These are phyloP conservation scores for Apteryx mantelli DNA, from an alignment of 2,113 vertebrate species.

Conservation along the genomic window DNA sequence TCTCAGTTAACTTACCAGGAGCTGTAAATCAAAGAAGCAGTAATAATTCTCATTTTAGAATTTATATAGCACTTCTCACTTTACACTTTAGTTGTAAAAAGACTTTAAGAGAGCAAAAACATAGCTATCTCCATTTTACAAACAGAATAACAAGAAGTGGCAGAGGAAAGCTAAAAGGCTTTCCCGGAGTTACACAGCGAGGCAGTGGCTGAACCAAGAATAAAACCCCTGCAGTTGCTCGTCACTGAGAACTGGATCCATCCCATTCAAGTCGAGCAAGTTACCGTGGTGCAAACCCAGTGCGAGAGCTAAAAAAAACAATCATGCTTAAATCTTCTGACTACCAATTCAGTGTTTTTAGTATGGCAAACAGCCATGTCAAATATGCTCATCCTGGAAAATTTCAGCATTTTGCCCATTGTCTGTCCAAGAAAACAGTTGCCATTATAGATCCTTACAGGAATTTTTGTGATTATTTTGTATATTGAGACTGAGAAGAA, in stretches of 20 bases:
- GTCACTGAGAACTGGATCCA: neutral
- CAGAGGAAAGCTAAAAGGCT: constrained; percentile 13
- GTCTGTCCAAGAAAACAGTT: neutral
- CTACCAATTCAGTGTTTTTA: neutral
- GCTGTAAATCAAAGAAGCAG: neutral
- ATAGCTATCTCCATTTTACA: neutral
- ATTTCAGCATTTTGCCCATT: neutral
- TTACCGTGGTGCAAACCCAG: constrained; percentile 22
- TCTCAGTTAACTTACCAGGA: neutral
- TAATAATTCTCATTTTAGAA: neutral
- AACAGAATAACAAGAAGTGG: neutral
- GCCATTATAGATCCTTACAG: neutral
- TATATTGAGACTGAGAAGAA: neutral
- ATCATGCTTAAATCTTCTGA: constrained; percentile 20
- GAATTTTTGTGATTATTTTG: neutral
- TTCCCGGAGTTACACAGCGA: neutral
- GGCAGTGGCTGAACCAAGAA: neutral
- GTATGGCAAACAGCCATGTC: neutral
- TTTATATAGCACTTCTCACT: neutral
- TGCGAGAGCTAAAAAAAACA: constrained; percentile 3
- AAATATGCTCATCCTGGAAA: neutral
- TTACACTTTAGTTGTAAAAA: neutral
- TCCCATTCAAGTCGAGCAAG: constrained; percentile 42
- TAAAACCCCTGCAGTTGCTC: constrained; percentile 17
- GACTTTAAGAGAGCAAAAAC: neutral